Base-by-base conservation (phyloP, 2,113 vertebrate species). In the Calonectris borealis region DNA sequence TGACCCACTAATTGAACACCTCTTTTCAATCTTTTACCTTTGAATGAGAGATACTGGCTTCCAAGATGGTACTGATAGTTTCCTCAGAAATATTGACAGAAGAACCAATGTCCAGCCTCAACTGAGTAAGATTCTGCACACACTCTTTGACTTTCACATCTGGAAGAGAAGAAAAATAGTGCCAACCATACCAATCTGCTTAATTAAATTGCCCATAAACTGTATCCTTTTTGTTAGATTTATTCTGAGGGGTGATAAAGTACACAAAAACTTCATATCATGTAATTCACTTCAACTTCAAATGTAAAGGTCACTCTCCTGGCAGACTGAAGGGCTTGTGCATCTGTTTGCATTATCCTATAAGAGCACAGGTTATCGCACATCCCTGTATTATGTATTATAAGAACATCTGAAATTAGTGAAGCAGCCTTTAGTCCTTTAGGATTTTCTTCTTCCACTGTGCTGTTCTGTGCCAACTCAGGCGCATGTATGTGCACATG, bases 111-210 rank as follows among this genome's bases (percentile, higher is more conserved):
- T 97, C 96, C 12, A 92, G 13, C 8, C 66, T 94, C 38, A 98
- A 1, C 27, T 76, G 68, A 84, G 96, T 95, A 64, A 73, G 7
- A 40, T 98, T 98, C 87, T 78, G 58, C 61, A 98, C 48, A 76
- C 95, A 95, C 7, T 97, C 95, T 86, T 96, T 97, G 46, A 98
- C 42, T 86, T 92, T 97, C 19, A 97, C 5, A 12, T 83, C 98
- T 98, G 68, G 31, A 96, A 94, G 40, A 58, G 10, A 58, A 77
- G 13, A 40, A 80, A 68, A 79, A 46, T 24, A 48, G 13, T 21
- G 22, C 6, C 7, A 61, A 48, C 4, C 22, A 9, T 46, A 79
- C 3, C 7, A 12, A 34, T 25, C 49, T 61, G 15, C 27, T 68
- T 65, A 60, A 83, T 34, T 70, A 58, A 27, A 31, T 68, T 81